Evolutionary conservation across 2,888 invertebrate genomes (phyloP), one percentile per base, ranked within the genome.

Genomic region (Mellilla xanthometata): DNA sequence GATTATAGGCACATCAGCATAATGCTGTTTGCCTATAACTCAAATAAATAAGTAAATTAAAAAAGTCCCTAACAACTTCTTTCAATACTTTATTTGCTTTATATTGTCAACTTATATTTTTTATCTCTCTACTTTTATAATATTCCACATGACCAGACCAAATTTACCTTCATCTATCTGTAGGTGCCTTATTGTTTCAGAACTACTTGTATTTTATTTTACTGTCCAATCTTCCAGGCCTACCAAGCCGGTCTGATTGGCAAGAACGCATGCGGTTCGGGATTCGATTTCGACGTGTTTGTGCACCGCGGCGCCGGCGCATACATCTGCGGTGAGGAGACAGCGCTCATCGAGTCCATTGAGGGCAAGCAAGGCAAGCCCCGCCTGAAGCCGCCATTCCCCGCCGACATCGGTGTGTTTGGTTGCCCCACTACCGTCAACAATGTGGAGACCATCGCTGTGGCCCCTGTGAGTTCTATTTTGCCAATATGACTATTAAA

Each of bases 321-420:
- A 0, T 99, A 99, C 77, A 98, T 99, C 71, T 99, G 99, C 73
- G 99, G 99, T 1, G 99, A 99, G 76, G 99, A 99, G 89, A 99
- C 99, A 0, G 98, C 99, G 0, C 91, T 99, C 31, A 99, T 99
- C 61, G 99, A 99, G 82, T 99, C 99, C 2, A 92, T 99, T 41
- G 99, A 99, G 82, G 99, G 99, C 30, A 96, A 96, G 79, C 98
- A 99, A 96, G 99, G 99, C 49, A 99, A 99, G 82, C 99, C 99
- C 0, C 93, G 99, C 13, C 91, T 99, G 59, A 99, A 99, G 92
- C 99, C 99, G 0, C 99, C 99, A 42, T 99, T 99, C 90, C 99
- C 99, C 0, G 99, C 99, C 63, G 99, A 99, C 78, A 94, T 99
- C 11, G 99, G 99, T 27, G 93, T 99, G 0, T 99, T 99, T 76